A percentile compares a stretch with the other conserved stretches of the same genome.
Evolutionary conservation across 2,797 vertebrate species (phyloP).

Genomic region (Typhlichthys subterraneus): DNA sequence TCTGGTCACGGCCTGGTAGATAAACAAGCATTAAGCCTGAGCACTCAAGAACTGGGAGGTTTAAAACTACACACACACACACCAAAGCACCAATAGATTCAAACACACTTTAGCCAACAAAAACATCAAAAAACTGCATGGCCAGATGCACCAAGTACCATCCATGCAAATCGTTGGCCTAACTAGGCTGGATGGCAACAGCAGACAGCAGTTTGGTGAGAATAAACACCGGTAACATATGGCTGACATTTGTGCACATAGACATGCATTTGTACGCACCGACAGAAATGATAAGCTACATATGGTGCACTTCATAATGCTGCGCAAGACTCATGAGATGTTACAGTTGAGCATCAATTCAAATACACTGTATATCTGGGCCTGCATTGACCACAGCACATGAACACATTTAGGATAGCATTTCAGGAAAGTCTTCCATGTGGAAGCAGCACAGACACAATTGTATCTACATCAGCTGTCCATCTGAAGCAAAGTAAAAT

Average conservation of each 20-base stretch:
- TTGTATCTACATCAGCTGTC: neutral
- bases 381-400: slow-evolving; percentile 13
- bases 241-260: slow-evolving; percentile 17
- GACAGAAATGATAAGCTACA: neutral
- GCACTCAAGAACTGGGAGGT: slow-evolving; percentile 19
- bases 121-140: no score
- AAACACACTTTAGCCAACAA: neutral
- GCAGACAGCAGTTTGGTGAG: slow-evolving; percentile 41
- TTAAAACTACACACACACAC: slow-evolving; percentile 3
- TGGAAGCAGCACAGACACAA: neutral
- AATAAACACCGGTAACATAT: slow-evolving; percentile 21
- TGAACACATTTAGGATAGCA: slow-evolving; percentile 14
- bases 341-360: slow-evolving; percentile 15
- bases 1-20: slow-evolving; percentile 25
- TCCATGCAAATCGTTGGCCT: no score
- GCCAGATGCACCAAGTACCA: no score
- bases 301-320: no score
- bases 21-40: slow-evolving; percentile 44
- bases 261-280: slow-evolving; percentile 7
- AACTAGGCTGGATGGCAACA: neutral
- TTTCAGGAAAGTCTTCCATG: neutral
- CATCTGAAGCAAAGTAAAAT: slow-evolving; percentile 27
- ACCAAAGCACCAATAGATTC: neutral
- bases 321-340: neutral
- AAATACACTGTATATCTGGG: slow-evolving; percentile 20